Evolutionary conservation across 2,888 invertebrate genomes (phyloP).

Genomic region (Ametastegia equiseti): DNA sequence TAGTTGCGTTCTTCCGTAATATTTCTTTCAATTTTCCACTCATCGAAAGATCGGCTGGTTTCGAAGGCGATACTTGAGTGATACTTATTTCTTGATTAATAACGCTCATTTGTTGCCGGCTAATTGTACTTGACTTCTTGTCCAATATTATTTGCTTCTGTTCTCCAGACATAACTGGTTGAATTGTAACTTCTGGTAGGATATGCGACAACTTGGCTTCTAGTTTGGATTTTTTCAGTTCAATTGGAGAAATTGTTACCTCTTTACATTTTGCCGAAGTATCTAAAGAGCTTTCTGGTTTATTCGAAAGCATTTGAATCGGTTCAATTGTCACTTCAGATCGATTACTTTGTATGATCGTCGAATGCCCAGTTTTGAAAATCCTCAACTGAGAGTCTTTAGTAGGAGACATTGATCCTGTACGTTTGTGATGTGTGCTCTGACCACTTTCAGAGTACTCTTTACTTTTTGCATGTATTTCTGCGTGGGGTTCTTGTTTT

Average conservation of each 20-base stretch:
- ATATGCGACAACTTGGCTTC: slow-evolving; percentile 69
- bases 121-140: slow-evolving; percentile 62
- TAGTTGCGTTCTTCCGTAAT: slow-evolving; percentile 58
- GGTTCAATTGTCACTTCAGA: slow-evolving; percentile 69
- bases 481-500: slow-evolving; percentile 53
- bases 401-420: slow-evolving; percentile 1
- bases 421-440: slow-evolving; percentile 55
- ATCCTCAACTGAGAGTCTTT: slow-evolving; percentile 55
- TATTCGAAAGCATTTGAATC: slow-evolving; percentile 58
- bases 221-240: slow-evolving; percentile 70
- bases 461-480: slow-evolving; percentile 48
- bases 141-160: slow-evolving; percentile 62
- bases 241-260: slow-evolving; percentile 67
- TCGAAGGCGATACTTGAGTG: slow-evolving; percentile 66
- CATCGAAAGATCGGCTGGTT: slow-evolving; percentile 59
- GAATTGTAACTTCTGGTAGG: slow-evolving; percentile 72
- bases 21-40: slow-evolving; percentile 67
- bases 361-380: slow-evolving; percentile 61
- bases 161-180: slow-evolving; percentile 62
- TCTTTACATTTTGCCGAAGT: slow-evolving; percentile 69
- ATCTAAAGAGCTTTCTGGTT: slow-evolving; percentile 56
- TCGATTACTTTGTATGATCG: slow-evolving; percentile 60
- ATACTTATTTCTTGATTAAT: slow-evolving; percentile 73
- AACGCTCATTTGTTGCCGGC: slow-evolving; percentile 69
- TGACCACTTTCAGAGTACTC: slow-evolving; percentile 30